phyloP scores from a whole-genome alignment of 2,888 invertebrate genomes.

The Tortrix viridana region DNA sequence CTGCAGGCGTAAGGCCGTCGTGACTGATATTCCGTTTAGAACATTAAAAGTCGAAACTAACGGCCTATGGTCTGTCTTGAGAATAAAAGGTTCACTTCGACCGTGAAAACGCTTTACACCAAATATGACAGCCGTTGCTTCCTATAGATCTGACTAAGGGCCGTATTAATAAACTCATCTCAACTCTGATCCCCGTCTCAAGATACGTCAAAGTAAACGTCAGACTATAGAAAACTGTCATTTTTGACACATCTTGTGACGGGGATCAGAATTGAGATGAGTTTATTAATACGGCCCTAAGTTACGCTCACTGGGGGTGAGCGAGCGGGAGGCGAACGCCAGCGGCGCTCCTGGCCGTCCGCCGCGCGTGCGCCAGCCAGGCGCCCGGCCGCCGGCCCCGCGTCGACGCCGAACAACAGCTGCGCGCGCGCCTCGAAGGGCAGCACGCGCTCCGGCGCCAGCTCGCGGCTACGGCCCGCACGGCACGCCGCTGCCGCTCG shows the following conservation, averaged over 20 bases:
- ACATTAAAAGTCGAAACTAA: no score
- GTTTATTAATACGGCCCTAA: no score
- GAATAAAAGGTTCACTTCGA: background rate
- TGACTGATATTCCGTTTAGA: no score
- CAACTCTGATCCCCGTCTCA: no score
- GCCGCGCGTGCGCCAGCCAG: background rate
- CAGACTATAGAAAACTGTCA: no score
- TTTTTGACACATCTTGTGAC: no score
- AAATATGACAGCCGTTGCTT: background rate
- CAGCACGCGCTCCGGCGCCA: background rate
- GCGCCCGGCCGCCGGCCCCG: background rate
- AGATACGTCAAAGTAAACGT: no score
- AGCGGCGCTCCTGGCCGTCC: background rate
- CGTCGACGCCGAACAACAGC: background rate
- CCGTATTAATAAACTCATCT: no score
- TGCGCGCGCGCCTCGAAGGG: no score
- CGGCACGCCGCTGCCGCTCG: constrained; percentile 3
- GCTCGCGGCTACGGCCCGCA: no score
- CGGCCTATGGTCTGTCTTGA: background rate
- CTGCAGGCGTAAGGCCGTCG: no score
- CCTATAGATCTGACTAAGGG: background rate
- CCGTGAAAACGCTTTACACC: background rate
- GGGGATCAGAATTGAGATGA: no score
- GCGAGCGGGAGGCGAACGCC: background rate
- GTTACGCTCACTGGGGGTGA: background rate